Evolutionary conservation across 2,888 invertebrate species (phyloP).

Genomic region (Apodemia duryi): DNA sequence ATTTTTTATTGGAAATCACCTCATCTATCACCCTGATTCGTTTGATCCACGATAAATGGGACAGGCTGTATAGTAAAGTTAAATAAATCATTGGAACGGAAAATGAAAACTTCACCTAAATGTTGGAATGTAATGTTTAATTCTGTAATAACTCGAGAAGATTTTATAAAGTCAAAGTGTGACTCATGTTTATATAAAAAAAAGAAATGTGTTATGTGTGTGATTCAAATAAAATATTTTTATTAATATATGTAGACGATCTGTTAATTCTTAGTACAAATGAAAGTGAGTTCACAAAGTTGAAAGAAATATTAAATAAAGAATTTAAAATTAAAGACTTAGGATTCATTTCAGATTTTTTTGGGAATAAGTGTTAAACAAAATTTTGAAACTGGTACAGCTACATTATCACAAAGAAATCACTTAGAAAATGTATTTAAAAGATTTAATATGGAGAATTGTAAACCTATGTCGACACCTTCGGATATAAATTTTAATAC

Average conservation of each 20-base stretch:
- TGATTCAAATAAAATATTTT: constrained; percentile 23
- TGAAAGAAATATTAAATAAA: constrained; percentile 19
- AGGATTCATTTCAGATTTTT: constrained; percentile 25
- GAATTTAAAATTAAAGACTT: constrained; percentile 32
- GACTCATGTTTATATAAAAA: constrained; percentile 30
- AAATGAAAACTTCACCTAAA: constrained; percentile 28
- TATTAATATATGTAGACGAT: constrained; percentile 32
- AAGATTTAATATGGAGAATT: constrained; percentile 28
- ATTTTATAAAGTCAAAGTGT: constrained; percentile 29
- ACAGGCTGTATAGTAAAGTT: constrained; percentile 26
- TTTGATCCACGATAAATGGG: too few relatives aligned
- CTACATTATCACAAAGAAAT: constrained; percentile 24
- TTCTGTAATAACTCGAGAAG: constrained; percentile 27
- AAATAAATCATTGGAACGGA: constrained; percentile 27
- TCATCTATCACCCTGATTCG: too few relatives aligned
- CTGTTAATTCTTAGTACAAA: neutral
- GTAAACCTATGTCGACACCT: constrained; percentile 26
- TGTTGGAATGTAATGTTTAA: constrained; percentile 33
- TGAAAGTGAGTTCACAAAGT: neutral
- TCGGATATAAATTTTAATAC: constrained; percentile 24
- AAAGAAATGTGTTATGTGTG: too few relatives aligned
- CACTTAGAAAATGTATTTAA: constrained; percentile 26
- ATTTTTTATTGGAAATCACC: too few relatives aligned
- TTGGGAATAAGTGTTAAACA: constrained; percentile 30
- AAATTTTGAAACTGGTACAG: constrained; percentile 23